A percentile compares a stretch with the other conserved stretches of the same genome.
Evolutionary conservation across 2,888 invertebrate genomes (phyloP).

Genomic region (Nemoura dubitans): DNA sequence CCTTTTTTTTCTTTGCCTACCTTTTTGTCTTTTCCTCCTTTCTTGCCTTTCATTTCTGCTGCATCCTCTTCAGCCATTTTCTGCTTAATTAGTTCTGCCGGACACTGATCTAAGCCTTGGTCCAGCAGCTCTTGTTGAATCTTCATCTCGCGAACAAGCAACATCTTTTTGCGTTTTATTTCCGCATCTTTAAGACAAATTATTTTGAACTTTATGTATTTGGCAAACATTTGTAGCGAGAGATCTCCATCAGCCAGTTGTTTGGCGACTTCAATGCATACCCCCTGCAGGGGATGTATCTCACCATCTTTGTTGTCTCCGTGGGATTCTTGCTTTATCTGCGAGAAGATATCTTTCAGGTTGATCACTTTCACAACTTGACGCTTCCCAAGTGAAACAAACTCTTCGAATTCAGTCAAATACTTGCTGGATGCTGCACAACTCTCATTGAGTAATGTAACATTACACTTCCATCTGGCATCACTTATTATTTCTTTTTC

Average conservation of each 20-base stretch:
- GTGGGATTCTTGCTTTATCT: neutral
- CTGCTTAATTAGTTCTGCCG: neutral
- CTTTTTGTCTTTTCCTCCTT: neutral
- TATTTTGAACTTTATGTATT: conserved; percentile 25
- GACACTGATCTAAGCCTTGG: neutral
- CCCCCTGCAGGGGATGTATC: conserved; percentile 30
- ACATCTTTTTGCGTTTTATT: neutral
- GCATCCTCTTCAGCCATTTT: conserved; percentile 8
- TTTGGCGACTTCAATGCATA: conserved; percentile 22
- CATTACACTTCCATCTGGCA: conserved; percentile 26
- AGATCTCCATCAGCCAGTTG: neutral
- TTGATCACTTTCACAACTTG: conserved; percentile 9
- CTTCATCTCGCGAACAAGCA: neutral
- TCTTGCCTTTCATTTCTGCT: neutral
- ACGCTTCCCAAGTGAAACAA: neutral
- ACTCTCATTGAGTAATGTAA: neutral
- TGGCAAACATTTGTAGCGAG: conserved; percentile 18
- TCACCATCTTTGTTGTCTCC: neutral
- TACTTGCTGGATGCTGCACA: neutral
- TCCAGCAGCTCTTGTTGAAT: neutral
- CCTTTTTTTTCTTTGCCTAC: conserved; percentile 10
- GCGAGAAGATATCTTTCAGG: neutral
- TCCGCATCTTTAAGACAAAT: conserved; percentile 14
- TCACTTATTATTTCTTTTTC: conserved; percentile 9
- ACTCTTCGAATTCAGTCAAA: neutral